phyloP scores from a whole-genome alignment of 2,797 vertebrate species.

The Syngnathus rostellatus region DNA sequence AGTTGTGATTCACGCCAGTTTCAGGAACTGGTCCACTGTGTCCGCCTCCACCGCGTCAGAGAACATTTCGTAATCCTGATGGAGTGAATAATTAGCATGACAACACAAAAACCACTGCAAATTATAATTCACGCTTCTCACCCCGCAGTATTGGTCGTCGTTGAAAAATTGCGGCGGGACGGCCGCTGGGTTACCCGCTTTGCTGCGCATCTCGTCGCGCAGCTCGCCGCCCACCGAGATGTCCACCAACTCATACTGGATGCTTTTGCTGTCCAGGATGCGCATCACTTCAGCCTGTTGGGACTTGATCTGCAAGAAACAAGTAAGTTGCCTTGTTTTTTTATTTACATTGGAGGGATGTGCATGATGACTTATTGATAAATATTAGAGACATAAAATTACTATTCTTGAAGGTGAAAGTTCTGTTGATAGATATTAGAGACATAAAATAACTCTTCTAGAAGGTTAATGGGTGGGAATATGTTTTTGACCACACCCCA shows the following conservation, averaged over 20 bases:
- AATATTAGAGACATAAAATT: background rate
- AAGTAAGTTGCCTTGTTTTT: too few species aligned
- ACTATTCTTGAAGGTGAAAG: too few species aligned
- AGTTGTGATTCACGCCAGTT: conserved; percentile 72
- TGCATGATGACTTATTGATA: background rate
- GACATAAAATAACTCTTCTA: too few species aligned
- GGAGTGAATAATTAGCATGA: background rate
- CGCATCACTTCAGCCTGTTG: conserved; percentile 86
- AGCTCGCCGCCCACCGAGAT: conserved; percentile 84
- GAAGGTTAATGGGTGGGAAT: too few species aligned
- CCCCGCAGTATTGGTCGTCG: conserved; percentile 91
- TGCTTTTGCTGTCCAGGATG: conserved; percentile 88
- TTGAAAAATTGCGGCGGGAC: conserved; percentile 93
- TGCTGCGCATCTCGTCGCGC: conserved; percentile 85
- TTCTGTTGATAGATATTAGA: background rate
- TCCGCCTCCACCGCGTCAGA: conserved; percentile 87
- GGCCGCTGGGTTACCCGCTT: conserved; percentile 81
- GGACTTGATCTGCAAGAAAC: conserved; percentile 80
- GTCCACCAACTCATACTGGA: conserved; percentile 85
- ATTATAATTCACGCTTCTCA: conserved; percentile 53
- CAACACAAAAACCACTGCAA: background rate
- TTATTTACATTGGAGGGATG: background rate
- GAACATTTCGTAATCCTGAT: conserved; percentile 85
- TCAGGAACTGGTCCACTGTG: conserved; percentile 85
- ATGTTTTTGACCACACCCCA: too few species aligned